phyloP scores from a whole-genome alignment of 2,888 invertebrate species.

The Diabrotica balteata region DNA sequence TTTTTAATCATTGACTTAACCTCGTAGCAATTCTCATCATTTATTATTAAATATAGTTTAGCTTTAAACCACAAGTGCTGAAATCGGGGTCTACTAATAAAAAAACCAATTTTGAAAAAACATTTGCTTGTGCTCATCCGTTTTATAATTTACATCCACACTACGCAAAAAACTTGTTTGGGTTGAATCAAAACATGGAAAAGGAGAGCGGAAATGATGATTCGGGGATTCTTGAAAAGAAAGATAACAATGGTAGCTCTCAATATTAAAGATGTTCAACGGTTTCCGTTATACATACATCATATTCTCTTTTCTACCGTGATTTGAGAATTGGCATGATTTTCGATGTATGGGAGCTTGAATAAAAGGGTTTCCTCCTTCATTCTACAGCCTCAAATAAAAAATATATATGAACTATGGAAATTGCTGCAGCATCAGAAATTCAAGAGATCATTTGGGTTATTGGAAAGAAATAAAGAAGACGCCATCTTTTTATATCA shows the following conservation, averaged over 20 bases:
- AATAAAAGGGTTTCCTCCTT: constrained; percentile 8
- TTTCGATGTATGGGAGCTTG: constrained; percentile 1
- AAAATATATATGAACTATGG: constrained; percentile 8
- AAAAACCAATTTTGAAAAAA: background rate
- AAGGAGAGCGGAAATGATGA: constrained; percentile 21
- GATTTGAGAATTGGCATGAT: constrained; percentile 27
- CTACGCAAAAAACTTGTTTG: constrained; percentile 27
- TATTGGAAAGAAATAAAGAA: constrained; percentile 10
- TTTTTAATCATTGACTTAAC: no score
- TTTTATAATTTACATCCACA: constrained; percentile 30
- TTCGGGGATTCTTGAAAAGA: constrained; percentile 24
- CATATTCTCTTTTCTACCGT: constrained; percentile 15
- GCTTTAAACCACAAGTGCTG: no score
- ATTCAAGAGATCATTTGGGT: constrained; percentile 12
- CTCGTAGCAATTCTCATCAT: no score
- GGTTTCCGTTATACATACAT: constrained; percentile 26
- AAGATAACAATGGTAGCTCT: constrained; percentile 26
- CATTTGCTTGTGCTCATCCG: constrained; percentile 1
- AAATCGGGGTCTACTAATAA: no score
- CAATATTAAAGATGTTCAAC: constrained; percentile 27
- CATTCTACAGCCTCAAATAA: constrained; percentile 8
- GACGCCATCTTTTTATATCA: constrained; percentile 1
- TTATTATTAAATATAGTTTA: no score
- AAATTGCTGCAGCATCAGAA: constrained; percentile 10
- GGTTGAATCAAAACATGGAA: constrained; percentile 24